Base-by-base conservation (phyloP, 2,113 vertebrate species). In the Aythya baeri region DNA sequence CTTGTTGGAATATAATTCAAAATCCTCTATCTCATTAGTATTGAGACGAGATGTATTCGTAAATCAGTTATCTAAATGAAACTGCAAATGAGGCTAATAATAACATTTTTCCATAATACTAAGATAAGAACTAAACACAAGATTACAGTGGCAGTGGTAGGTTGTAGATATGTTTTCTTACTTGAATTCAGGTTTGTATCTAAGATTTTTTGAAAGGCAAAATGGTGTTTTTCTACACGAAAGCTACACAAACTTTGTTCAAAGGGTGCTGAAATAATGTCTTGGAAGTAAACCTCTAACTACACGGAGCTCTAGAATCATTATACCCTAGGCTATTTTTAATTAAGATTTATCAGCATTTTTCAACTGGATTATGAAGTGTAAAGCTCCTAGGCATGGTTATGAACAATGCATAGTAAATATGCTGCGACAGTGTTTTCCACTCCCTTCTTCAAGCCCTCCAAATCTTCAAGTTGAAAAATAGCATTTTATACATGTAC, bases 271-370 rank as follows among this genome's bases (percentile, higher is more conserved):
- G 49, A 81, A 93, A 84, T 94, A 91, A 95, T 75, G 61, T 95
- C 79, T 89, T 0, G 1, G 38, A 92, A 94, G 80, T 87, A 95
- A 94, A 96, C 66, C 79, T 78, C 95, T 70, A 97, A 74, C 55
- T 94, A 66, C 61, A 83, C 9, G 34, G 50, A 93, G 77, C 63
- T 62, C 12, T 94, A 46, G 62, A 88, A 94, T 93, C 72, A n/a
- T 94, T 93, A 71, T 41, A 93, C 74, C 34, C 52, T 49, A 81
- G 75, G 73, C 68, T 94, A 94, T 94, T 91, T 97, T 96, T 91
- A 97, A 88, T 95, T 94, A 94, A 85, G 88, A 82, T 78, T 97
- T 97, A 95, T 96, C 90, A 95, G 58, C 82, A 49, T 93, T 97
- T 97, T 86, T 76, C 41, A 91, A 82, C 54, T 54, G 83, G 57